Evolutionary conservation across 2,113 vertebrate genomes (phyloP).

Genomic region (Scytalopus superciliaris): DNA sequence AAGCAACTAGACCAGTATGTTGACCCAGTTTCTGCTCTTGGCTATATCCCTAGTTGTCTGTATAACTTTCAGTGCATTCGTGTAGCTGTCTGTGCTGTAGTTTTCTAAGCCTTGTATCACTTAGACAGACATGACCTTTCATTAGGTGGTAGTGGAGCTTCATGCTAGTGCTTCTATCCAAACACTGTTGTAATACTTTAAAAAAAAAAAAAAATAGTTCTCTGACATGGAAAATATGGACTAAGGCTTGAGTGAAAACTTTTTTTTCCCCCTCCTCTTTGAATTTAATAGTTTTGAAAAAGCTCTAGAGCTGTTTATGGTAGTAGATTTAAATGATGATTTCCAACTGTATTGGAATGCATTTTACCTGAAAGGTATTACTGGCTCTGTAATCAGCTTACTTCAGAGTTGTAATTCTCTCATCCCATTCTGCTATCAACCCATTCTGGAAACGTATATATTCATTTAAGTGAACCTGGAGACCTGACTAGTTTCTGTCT

Average conservation of each 20-base stretch:
- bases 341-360: background rate
- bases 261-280: background rate
- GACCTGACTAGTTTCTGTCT: background rate
- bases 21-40: background rate
- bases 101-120: background rate
- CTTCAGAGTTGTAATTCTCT: background rate
- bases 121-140: background rate
- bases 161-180: background rate
- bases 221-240: background rate
- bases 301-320: background rate
- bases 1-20: background rate
- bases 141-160: background rate
- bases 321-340: background rate
- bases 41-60: background rate
- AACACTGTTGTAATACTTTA: background rate
- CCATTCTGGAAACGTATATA: background rate
- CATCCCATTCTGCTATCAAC: fast-evolving
- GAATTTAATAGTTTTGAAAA: background rate
- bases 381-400: background rate
- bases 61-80: background rate
- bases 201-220: too few species aligned
- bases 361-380: background rate
- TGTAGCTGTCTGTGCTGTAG: background rate
- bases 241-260: background rate
- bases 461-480: background rate